Evolutionary conservation across 2,888 invertebrate genomes (phyloP), one percentile per base, ranked within the genome.

Genomic region (Ochropacha duplaris): DNA sequence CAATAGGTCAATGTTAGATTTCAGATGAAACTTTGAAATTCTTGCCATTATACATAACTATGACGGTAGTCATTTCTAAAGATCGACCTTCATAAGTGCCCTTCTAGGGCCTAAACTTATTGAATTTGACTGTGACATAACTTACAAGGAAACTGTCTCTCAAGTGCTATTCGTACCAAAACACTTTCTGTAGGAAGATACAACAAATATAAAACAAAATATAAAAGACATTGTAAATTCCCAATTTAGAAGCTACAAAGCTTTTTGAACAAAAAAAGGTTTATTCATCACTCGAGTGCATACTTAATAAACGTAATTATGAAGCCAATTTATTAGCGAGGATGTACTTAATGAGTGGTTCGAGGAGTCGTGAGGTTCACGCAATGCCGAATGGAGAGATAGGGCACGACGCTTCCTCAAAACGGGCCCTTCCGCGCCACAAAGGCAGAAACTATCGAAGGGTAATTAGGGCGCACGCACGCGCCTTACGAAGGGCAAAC

Each of bases 391-490:
- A 67, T 57, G n/a, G 34, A 28, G 59, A 57, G 74, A 72, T 72
- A 72, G 58, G 67, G 72, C 71, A 72, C 74, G 44, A 19, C 8
- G 72, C 74, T 59, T 9, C 1, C 9, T 2, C 34, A n/a, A 8
- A 52, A 22, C 31, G 52, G 58, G 54, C 58, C 54, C 52, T 24
- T 19, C 8, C 6, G 1, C 34, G 34, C 8, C 12, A 57, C 54
- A 54, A 39, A 62, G 55, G 44, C 50, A 57, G 50, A 44, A 60
- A 56, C 58, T 60, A 54, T 34, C 22, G 49, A 59, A 57, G 58
- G 58, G 57, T 57, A 69, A 74, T 74, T 65, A 74, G 72, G 69
- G 69, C 69, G 61, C 62, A 68, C 74, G 69, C 71, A 73, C 58
- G 54, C 24, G 24, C 14, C 24, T n/a, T 14, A 6, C 6, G 31